phyloP scores from a whole-genome alignment of 2,113 vertebrate species.

The Amia ocellicauda region DNA sequence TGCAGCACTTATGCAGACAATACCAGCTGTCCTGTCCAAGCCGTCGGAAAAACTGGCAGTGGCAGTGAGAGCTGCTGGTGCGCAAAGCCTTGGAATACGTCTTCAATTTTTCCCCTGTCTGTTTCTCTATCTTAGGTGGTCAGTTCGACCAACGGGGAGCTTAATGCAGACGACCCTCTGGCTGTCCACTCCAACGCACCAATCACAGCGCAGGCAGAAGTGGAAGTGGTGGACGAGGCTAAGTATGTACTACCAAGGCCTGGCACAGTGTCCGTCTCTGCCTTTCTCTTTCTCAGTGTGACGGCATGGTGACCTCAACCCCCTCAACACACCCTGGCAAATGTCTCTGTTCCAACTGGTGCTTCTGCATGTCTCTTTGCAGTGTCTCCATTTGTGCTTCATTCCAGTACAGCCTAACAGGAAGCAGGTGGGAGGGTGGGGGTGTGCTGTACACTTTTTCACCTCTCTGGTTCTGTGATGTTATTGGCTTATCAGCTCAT shows the following conservation, averaged over 20 bases:
- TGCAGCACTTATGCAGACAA: too few species aligned
- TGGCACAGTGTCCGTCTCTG: neutral
- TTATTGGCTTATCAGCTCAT: too few species aligned
- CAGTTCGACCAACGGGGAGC: slow-evolving; percentile 95
- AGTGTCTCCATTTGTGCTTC: neutral
- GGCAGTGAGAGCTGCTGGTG: neutral
- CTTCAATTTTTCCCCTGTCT: neutral
- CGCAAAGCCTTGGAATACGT: neutral
- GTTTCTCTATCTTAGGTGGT: slow-evolving; percentile 74
- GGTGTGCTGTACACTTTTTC: neutral
- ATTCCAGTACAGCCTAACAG: neutral
- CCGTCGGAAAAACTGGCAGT: too few species aligned
- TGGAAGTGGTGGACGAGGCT: slow-evolving; percentile 96
- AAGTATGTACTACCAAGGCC: slow-evolving; percentile 78
- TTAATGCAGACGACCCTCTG: slow-evolving; percentile 88
- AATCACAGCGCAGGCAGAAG: slow-evolving; percentile 88
- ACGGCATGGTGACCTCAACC: neutral
- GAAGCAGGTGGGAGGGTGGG: neutral
- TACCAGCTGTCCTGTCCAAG: too few species aligned
- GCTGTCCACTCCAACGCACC: slow-evolving; percentile 88
- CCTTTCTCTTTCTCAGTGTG: neutral
- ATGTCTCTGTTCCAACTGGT: too few species aligned
- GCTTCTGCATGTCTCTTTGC: slow-evolving; percentile 12
- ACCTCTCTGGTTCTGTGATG: neutral
- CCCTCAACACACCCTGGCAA: neutral